These are phyloP conservation scores for Pagrus major DNA, from an alignment of 2,113 vertebrate species.

Conservation along the genomic window DNA sequence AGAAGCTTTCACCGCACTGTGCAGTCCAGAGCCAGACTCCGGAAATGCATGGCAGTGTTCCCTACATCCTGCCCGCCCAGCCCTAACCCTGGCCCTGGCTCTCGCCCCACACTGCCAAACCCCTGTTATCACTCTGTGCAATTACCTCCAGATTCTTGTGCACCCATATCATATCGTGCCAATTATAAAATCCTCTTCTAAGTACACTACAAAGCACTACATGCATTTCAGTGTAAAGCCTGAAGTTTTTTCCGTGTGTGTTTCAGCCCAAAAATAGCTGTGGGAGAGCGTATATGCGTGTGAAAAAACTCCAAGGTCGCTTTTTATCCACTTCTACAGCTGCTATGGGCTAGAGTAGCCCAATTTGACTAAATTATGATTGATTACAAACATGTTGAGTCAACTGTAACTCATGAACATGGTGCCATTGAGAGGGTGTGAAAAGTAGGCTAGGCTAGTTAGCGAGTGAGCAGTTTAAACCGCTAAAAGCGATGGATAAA, in stretches of 20 bases:
- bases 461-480: neutral
- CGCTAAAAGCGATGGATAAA: neutral
- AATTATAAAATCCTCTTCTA: constrained; percentile 64
- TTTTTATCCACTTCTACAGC: neutral
- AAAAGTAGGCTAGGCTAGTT: neutral
- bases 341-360: neutral
- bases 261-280: constrained; percentile 13
- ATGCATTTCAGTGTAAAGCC: constrained; percentile 47
- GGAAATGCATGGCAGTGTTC: constrained; percentile 83
- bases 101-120: constrained; percentile 73
- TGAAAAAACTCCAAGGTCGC: neutral
- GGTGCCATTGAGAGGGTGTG: neutral
- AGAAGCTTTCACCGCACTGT: constrained; percentile 60
- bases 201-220: constrained; percentile 50
- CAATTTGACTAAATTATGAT: neutral
- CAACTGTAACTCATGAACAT: neutral
- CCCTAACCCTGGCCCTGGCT: constrained; percentile 71
- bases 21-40: constrained; percentile 75
- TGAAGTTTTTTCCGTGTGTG: constrained; percentile 29
- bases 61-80: constrained; percentile 82
- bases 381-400: constrained; percentile 3
- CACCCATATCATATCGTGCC: constrained; percentile 62
- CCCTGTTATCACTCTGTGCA: constrained; percentile 78
- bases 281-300: neutral
- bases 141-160: constrained; percentile 79